Base-by-base conservation (phyloP, 1,140 invertebrate species). In the Lucilia cuprina region DNA sequence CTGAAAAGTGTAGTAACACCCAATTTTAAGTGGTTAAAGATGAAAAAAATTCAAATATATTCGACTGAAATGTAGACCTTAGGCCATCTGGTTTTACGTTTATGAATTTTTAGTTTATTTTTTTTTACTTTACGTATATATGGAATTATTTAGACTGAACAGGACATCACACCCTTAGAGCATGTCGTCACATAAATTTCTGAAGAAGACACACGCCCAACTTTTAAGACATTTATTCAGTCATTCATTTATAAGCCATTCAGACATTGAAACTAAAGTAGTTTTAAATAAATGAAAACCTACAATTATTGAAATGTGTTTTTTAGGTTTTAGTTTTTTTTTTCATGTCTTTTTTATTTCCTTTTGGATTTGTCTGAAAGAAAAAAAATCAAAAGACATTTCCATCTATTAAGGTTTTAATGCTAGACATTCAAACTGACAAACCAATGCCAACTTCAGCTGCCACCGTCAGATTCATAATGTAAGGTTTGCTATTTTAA, bases 131-230 rank as follows among this genome's bases (percentile, higher is more conserved):
- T 41, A 8, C 7, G 41, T 41, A 41, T 55, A 55, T 55, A 21
- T 70, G 19, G 19, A 70, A 25, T 70, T 2, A 70, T 21, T 21
- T 19, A 21, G 0, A 70, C 8, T 12, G n/a, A n/a, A 65, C 65
- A 70, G 65, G 65, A 70, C 65, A 70, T 70, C 65, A 70, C 65
- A 70, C 65, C 65, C 65, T 70, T 70, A 70, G 65, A 70, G 65
- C 21, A 70, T 70, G 65, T 70, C 65, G 65, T 70, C 65, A 70
- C 65, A 70, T 70, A 70, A 70, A 70, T 70, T 60, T 70, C 65
- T 70, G n/a, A 5, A 5, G n/a, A 70, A 70, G 65, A 12, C 21
- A 70, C 19, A 70, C 65, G 65, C 65, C 65, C 65, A 70, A 19
- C 65, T 70, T 70, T 70, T 70, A 70, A 70, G 65, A 21, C 65